Base-by-base conservation (phyloP, 2,888 invertebrate genomes). In the Stenolophus ochropezus region DNA sequence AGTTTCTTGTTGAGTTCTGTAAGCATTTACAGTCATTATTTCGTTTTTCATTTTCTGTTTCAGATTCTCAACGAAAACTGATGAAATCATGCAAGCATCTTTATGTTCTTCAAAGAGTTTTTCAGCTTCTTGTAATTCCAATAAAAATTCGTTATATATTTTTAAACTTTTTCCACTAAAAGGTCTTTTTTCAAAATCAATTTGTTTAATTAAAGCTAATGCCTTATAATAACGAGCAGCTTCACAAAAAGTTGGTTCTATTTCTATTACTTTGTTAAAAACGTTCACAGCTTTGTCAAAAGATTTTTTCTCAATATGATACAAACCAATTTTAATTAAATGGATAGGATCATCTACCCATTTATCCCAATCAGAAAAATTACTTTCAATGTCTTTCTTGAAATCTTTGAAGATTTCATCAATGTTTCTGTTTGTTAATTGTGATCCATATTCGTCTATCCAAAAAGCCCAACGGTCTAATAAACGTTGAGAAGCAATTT, bases 161-260 rank as follows among this genome's bases (percentile, higher is more conserved):
- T 53, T 65, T 61, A 73, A 3, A 83, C 42, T 14, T 53, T 42
- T 58, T 74, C 47, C 49, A 11, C n/a, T 6, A 51, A 74, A 61
- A 47, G 71, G 47, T 78, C 49, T 16, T 82, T 25, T 61, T 58
- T 42, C 18, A 74, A 61, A 78, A 49, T 79, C 23, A 2, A 81
- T 61, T 33, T 71, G 61, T 21, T 81, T 84, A n/a, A 51, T 61
- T 33, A 83, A 56, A 5, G 83, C 84, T 83, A 82, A 84, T 18
- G 85, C 85, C 61, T 85, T 86, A 73, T 87, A 86, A 83, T 87
- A 87, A 71, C 83, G 85, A 8, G 87, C 86, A 11, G 84, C 84
- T 82, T 84, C 86, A 11, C 84, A 85, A 79, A 86, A 86, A 14
- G 76, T 11, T 51, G 84, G 84, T 82, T 87, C 87, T 8, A 79